phyloP scores from a whole-genome alignment of 1,140 invertebrate genomes.

The Drosophila fuyamai region DNA sequence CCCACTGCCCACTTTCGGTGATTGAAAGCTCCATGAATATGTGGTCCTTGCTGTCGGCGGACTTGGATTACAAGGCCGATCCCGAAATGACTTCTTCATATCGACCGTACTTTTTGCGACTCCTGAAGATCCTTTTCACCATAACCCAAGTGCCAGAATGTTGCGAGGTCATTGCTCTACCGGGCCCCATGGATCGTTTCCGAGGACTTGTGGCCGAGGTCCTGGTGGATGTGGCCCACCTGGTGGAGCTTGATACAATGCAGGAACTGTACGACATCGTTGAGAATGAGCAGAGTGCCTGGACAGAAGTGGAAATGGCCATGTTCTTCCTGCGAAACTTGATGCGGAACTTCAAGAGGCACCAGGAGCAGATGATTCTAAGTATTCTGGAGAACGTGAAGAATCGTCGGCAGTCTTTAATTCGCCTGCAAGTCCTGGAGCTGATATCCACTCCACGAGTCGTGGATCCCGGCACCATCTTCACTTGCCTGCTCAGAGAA shows the following conservation, averaged over 20 bases:
- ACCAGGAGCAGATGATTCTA: neutral
- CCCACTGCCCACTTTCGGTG: neutral
- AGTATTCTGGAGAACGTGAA: neutral
- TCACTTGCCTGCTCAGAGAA: neutral
- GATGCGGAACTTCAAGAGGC: neutral
- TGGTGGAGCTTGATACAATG: neutral
- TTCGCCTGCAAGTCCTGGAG: neutral
- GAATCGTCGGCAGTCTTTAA: neutral
- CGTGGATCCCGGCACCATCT: neutral
- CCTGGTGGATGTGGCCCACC: neutral
- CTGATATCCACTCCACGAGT: neutral
- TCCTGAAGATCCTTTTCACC: neutral
- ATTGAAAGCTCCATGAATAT: neutral
- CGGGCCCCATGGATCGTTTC: neutral
- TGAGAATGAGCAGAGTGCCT: neutral
- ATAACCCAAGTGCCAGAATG: neutral
- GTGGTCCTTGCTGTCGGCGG: neutral
- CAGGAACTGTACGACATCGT: neutral
- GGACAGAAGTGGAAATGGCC: neutral
- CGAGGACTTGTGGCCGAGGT: neutral
- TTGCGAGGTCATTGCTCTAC: neutral
- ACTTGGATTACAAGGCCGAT: neutral
- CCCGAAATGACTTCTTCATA: neutral
- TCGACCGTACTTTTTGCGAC: neutral
- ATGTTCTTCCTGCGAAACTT: neutral